These are phyloP conservation scores for Drosophila nigritarsus DNA, from an alignment of 2,888 invertebrate genomes.

Conservation along the genomic window DNA sequence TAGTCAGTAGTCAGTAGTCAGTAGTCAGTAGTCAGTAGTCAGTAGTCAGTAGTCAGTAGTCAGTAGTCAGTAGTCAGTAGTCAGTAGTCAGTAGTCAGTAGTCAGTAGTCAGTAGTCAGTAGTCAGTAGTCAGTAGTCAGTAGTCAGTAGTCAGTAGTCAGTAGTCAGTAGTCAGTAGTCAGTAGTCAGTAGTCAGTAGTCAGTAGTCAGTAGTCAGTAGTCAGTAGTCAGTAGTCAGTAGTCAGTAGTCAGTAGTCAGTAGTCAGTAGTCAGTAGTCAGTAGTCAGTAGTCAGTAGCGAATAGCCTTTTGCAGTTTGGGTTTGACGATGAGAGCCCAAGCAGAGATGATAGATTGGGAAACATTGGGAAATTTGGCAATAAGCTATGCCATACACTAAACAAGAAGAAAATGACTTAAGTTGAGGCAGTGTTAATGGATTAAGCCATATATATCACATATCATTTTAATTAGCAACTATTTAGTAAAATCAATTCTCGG, in stretches of 20 bases:
- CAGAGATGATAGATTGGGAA: background rate
- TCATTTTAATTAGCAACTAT: constrained; percentile 2
- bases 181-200: background rate
- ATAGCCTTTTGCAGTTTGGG: background rate
- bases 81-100: background rate
- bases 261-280: background rate
- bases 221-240: too few relatives aligned
- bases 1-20: background rate
- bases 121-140: rapidly evolving
- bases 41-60: background rate
- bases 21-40: too few relatives aligned
- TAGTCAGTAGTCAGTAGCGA: background rate
- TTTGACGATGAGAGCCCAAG: too few relatives aligned
- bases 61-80: background rate
- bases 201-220: constrained; percentile 1
- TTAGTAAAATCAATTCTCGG: constrained; percentile 33
- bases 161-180: background rate
- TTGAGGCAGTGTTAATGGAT: constrained; percentile 47
- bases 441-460: constrained; percentile 18
- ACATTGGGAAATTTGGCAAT: background rate
- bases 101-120: background rate
- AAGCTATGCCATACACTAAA: background rate
- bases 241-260: background rate
- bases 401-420: background rate
- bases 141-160: background rate